These are phyloP conservation scores for Cephus pulcher DNA, from an alignment of 2,888 invertebrate genomes.

Conservation along the genomic window DNA sequence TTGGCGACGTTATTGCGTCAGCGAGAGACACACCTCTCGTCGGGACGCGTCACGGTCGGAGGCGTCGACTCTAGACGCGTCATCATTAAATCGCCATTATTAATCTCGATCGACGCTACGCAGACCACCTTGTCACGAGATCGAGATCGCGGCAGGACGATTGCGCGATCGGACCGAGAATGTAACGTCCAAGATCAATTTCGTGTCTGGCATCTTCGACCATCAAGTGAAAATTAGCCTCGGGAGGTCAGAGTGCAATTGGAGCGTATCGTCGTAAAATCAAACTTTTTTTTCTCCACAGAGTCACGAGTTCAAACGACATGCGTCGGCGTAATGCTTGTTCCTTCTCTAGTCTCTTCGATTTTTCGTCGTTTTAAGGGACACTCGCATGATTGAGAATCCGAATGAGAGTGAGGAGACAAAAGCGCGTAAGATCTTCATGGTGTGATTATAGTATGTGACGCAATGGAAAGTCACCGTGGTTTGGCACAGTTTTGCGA, in stretches of 20 bases:
- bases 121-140: neutral
- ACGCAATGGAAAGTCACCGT: constrained; percentile 35
- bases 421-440: neutral
- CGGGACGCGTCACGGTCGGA: neutral
- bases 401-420: neutral
- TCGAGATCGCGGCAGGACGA: neutral
- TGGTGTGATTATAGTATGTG: neutral
- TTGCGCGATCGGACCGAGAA: neutral
- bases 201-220: neutral
- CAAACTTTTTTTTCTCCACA: neutral
- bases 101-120: neutral
- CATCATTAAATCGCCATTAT: constrained; percentile 6
- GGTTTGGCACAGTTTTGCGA: constrained; percentile 36
- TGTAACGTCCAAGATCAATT: neutral
- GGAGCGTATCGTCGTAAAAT: constrained; percentile 7
- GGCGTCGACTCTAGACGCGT: neutral
- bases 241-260: neutral
- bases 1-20: neutral
- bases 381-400: neutral
- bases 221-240: neutral
- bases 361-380: neutral
- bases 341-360: neutral
- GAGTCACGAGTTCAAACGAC: neutral
- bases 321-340: neutral
- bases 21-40: constrained; percentile 3